Percentiles rank a stretch among this genome's conserved stretches.
phyloP scores from a whole-genome alignment of 2,888 invertebrate species.

The Apotomis capreana region DNA sequence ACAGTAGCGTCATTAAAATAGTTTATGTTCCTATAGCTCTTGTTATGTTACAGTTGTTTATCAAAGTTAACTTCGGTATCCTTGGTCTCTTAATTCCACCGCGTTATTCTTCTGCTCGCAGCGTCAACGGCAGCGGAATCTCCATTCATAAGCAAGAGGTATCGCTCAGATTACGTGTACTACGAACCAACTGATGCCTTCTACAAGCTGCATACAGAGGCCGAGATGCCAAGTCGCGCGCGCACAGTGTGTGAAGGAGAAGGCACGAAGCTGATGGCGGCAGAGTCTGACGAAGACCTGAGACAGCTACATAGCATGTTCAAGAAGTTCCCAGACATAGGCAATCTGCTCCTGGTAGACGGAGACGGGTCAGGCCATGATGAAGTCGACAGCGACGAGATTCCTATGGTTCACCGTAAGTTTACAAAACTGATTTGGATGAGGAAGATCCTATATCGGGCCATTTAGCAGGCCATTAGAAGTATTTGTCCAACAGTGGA shows the following conservation, averaged over 20 bases:
- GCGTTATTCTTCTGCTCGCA: background rate
- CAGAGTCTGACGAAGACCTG: constrained; percentile 24
- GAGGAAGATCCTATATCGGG: too few species aligned
- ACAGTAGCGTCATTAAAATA: too few species aligned
- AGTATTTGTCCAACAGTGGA: too few species aligned
- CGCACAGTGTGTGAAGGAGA: constrained; percentile 17
- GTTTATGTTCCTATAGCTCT: too few species aligned
- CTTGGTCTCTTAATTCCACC: background rate
- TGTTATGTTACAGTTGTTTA: too few species aligned
- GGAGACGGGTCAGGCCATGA: constrained; percentile 27
- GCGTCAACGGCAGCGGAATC: constrained; percentile 1
- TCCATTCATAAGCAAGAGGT: constrained; percentile 25
- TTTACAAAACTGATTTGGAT: background rate
- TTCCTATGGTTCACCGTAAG: constrained; percentile 34
- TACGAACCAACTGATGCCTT: constrained; percentile 37
- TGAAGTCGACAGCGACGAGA: constrained; percentile 31
- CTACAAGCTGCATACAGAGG: constrained; percentile 41
- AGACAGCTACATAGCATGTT: constrained; percentile 27
- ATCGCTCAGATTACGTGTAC: constrained; percentile 39
- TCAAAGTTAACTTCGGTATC: too few species aligned
- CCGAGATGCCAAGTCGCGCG: background rate
- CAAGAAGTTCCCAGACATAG: constrained; percentile 38
- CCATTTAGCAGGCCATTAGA: too few species aligned
- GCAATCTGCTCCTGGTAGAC: constrained; percentile 19
- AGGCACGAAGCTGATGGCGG: constrained; percentile 32